Evolutionary conservation across 2,888 invertebrate species (phyloP).

Genomic region (Ormyrus labotus): DNA sequence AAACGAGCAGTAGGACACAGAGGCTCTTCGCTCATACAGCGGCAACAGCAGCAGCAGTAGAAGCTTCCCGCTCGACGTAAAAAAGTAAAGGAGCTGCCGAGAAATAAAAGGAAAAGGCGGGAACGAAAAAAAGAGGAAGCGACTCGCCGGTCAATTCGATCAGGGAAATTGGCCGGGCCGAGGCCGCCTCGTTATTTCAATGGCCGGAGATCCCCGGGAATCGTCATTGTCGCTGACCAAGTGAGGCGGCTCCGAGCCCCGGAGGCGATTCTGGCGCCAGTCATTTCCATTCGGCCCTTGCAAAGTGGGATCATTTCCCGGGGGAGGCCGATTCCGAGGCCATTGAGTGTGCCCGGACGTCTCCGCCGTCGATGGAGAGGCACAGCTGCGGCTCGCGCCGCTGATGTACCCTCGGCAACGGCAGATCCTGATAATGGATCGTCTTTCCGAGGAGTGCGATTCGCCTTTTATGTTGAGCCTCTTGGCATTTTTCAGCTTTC

Average conservation of each 20-base stretch:
- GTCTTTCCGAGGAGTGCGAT: not conserved
- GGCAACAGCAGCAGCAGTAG: not conserved
- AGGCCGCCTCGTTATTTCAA: conserved; percentile 51
- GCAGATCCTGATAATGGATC: conserved; percentile 24
- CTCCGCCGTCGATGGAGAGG: not conserved
- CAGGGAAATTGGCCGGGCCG: conserved; percentile 42
- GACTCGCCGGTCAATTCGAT: conserved; percentile 41
- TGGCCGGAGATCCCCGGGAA: conserved; percentile 41
- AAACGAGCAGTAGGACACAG: no score
- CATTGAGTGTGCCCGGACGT: not conserved
- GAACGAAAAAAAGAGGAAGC: conserved; percentile 11
- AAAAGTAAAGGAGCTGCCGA: not conserved
- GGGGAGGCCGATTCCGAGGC: conserved; percentile 58
- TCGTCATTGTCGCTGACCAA: conserved; percentile 69
- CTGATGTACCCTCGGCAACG: not conserved
- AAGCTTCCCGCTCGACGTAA: not conserved
- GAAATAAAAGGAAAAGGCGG: conserved; percentile 34
- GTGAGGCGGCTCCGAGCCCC: conserved; percentile 48
- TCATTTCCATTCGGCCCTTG: conserved; percentile 74
- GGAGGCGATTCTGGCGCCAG: conserved; percentile 67
- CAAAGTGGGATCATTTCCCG: conserved; percentile 75
- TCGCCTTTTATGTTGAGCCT: not conserved
- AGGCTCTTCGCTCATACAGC: no score
- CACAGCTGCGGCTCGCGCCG: conserved; percentile 24
- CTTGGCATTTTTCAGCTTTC: not conserved